Percentiles rank a stretch among this genome's conserved stretches.
These are phyloP conservation scores for Benthosema pterotum DNA, from an alignment of 2,797 vertebrate genomes.

Conservation along the genomic window DNA sequence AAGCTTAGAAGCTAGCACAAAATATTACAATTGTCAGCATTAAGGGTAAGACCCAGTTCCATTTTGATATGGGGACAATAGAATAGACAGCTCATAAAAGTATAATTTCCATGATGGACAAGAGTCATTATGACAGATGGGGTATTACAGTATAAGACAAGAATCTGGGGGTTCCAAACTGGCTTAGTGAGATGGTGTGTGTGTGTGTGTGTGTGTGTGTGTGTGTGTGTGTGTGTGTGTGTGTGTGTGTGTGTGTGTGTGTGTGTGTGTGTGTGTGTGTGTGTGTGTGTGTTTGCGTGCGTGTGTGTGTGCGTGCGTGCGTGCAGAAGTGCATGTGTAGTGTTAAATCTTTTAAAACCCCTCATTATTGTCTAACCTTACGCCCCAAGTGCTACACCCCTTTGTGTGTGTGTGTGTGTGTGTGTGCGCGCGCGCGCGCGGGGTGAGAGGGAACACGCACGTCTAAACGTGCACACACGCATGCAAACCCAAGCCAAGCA, in stretches of 20 bases:
- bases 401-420: slow-evolving; percentile 19
- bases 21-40: slow-evolving; percentile 21
- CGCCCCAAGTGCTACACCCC: slow-evolving; percentile 21
- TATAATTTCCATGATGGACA: slow-evolving; percentile 39
- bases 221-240: slow-evolving; percentile 16
- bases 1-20: too few species aligned
- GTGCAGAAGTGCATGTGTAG: slow-evolving; percentile 12
- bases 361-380: slow-evolving; percentile 54
- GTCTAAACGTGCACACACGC: slow-evolving; percentile 9
- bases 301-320: slow-evolving; percentile 8
- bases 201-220: slow-evolving; percentile 23
- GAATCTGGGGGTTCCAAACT: slow-evolving; percentile 37
- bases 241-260: slow-evolving; percentile 7
- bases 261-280: slow-evolving; percentile 1
- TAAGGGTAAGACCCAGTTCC: slow-evolving; percentile 24
- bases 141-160: slow-evolving; percentile 41
- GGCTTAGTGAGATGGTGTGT: slow-evolving; percentile 62
- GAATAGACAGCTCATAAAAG: slow-evolving; percentile 14
- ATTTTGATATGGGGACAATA: slow-evolving; percentile 34
- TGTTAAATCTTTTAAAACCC: slow-evolving; percentile 45
- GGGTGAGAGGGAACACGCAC: not conserved
- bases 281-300: slow-evolving; percentile 15
- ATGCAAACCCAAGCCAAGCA: not conserved
- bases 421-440: not conserved
- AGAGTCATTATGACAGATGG: slow-evolving; percentile 46